Percentiles rank a stretch among this genome's conserved stretches.
phyloP scores from a whole-genome alignment of 2,797 vertebrate species.

The Gymnoscopelus braueri region DNA sequence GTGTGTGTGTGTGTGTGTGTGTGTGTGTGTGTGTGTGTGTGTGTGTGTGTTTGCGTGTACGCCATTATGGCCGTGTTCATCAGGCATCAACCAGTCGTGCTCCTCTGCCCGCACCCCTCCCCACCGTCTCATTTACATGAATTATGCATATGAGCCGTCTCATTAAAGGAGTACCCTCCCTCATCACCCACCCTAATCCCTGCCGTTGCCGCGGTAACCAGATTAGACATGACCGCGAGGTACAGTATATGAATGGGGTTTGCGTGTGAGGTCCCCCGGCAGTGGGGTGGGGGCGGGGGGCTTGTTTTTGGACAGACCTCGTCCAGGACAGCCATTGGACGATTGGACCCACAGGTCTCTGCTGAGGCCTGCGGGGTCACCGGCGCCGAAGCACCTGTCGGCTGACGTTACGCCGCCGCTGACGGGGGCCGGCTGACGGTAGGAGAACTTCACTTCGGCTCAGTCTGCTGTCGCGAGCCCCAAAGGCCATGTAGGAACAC shows the following conservation, averaged over 20 bases:
- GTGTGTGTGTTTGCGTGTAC: conserved; percentile 27
- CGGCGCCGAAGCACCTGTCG: conserved; percentile 65
- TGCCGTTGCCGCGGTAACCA: conserved; percentile 73
- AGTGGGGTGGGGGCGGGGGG: conserved; percentile 34
- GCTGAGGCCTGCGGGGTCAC: conserved; percentile 30
- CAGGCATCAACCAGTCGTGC: conserved; percentile 51
- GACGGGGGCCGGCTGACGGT: conserved; percentile 17
- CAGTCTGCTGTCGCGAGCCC: conserved; percentile 28
- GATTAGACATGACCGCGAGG: conserved; percentile 72
- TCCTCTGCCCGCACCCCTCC: conserved; percentile 7
- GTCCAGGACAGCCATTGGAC: conserved; percentile 40
- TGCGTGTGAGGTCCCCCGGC: not conserved
- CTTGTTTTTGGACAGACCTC: conserved; percentile 60
- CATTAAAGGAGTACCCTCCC: conserved; percentile 71
- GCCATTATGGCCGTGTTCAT: conserved; percentile 51
- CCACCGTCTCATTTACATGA: conserved; percentile 72
- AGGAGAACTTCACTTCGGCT: conserved; percentile 33
- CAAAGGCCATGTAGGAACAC: conserved; percentile 9
- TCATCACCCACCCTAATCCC: conserved; percentile 70
- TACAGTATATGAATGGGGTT: conserved; percentile 32
- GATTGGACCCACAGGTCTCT: conserved; percentile 43
- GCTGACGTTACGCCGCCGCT: conserved; percentile 55
- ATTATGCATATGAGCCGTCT: conserved; percentile 79
- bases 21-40: conserved; percentile 15
- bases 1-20: conserved; percentile 25